Evolutionary conservation across 92 coral and sea anemone species (phyloP), one percentile per base, ranked within the genome.

Genomic region (Nematostella vectensis): DNA sequence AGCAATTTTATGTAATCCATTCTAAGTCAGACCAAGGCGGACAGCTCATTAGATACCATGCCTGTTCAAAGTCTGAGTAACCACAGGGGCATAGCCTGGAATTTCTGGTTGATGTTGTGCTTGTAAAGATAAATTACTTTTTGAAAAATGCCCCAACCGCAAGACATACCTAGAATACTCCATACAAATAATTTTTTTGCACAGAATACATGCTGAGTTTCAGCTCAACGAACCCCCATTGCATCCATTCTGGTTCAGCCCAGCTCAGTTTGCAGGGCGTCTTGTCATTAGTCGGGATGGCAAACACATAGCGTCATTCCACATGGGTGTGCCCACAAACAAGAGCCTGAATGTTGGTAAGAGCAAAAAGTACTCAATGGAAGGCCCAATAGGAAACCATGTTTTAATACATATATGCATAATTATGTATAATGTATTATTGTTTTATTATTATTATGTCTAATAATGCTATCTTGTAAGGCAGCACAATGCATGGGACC

Each of bases 141-240:
- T n/a, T n/a, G n/a, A n/a, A n/a, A n/a, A n/a, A n/a, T n/a, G n/a
- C n/a, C n/a, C n/a, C n/a, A n/a, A n/a, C n/a, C n/a, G n/a, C n/a
- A n/a, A n/a, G n/a, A n/a, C n/a, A n/a, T n/a, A n/a, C n/a, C n/a
- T n/a, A n/a, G n/a, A n/a, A n/a, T n/a, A n/a, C n/a, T n/a, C n/a
- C n/a, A n/a, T n/a, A n/a, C n/a, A n/a, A n/a, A n/a, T n/a, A n/a
- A n/a, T n/a, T n/a, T n/a, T n/a, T n/a, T n/a, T n/a, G n/a, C n/a
- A n/a, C 71, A 89, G 96, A 64, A 73, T 89, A 24, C 96, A 89
- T 73, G 94, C 87, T 39, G 96, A 89, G 58, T 89, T 76, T 70
- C 96, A 89, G 57, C 62, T 89, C 24, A 89, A 89, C 50, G 55
- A 33, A 31, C 83, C 89, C 17, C 96, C 96, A 15, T 67, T 84